phyloP scores from a whole-genome alignment of 2,888 invertebrate genomes.

The Melieria omissa region DNA sequence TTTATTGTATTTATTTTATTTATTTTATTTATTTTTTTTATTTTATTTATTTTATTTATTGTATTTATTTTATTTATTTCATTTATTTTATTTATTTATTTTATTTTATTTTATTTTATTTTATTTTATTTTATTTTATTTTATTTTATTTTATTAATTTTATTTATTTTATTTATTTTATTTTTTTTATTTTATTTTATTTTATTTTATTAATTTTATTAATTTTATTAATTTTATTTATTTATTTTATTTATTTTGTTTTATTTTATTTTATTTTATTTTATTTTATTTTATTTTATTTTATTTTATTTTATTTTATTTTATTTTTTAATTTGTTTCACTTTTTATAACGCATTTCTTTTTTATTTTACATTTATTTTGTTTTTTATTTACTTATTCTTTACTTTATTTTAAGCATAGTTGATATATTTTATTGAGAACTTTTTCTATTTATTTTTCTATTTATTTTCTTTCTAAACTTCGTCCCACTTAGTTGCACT shows the following conservation, averaged over 20 bases:
- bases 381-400: too few species aligned
- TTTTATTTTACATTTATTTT: neutral
- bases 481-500: too few species aligned
- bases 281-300: neutral
- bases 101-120: neutral
- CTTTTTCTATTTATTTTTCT: too few species aligned
- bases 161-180: neutral
- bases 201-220: neutral
- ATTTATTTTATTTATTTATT: neutral
- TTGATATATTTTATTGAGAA: too few species aligned
- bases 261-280: conserved; percentile 43
- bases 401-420: too few species aligned
- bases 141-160: neutral
- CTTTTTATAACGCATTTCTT: neutral
- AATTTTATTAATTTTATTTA: neutral
- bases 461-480: too few species aligned
- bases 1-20: neutral
- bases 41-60: neutral
- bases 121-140: neutral
- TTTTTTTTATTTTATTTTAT: neutral
- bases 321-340: neutral
- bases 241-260: conserved; percentile 27
- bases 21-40: neutral
- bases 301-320: neutral
- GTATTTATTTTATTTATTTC: neutral